phyloP scores from a whole-genome alignment of 1,140 invertebrate species.

The Drosophila nebulosa region DNA sequence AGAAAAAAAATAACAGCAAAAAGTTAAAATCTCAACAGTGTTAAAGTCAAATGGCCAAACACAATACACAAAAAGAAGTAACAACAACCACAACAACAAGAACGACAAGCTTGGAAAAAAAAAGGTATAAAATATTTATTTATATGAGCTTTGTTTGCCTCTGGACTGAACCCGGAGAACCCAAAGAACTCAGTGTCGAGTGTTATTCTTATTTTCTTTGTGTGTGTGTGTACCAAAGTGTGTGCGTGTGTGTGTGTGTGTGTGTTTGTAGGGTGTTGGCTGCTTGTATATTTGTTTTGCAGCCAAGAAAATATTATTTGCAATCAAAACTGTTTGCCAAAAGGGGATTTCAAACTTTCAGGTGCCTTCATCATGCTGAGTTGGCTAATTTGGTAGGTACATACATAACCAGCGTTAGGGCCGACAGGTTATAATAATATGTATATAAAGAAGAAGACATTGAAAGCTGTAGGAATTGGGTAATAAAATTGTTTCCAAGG shows the following conservation, averaged over 20 bases:
- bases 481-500: too few species aligned
- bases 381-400: slow-evolving; percentile 12
- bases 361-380: slow-evolving; percentile 8
- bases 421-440: not conserved
- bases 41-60: slow-evolving; percentile 55
- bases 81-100: slow-evolving; percentile 6
- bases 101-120: slow-evolving; percentile 27
- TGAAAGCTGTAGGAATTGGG: too few species aligned
- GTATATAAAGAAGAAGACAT: not conserved
- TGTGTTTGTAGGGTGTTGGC: slow-evolving; percentile 19
- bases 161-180: slow-evolving; percentile 30
- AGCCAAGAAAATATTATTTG: slow-evolving; percentile 41
- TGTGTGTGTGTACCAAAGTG: slow-evolving; percentile 8
- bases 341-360: slow-evolving; percentile 39
- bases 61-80: slow-evolving; percentile 7
- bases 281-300: slow-evolving; percentile 34
- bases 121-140: slow-evolving; percentile 78
- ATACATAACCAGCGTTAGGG: not conserved
- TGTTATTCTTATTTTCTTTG: slow-evolving; percentile 34
- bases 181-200: slow-evolving; percentile 43
- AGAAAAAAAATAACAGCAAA: slow-evolving; percentile 27
- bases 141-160: slow-evolving; percentile 71
- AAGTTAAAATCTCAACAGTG: slow-evolving; percentile 76
- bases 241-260: not conserved
- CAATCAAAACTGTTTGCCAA: slow-evolving; percentile 29